Evolutionary conservation across 1,140 invertebrate species (phyloP).

Genomic region (Hetaerina americana): DNA sequence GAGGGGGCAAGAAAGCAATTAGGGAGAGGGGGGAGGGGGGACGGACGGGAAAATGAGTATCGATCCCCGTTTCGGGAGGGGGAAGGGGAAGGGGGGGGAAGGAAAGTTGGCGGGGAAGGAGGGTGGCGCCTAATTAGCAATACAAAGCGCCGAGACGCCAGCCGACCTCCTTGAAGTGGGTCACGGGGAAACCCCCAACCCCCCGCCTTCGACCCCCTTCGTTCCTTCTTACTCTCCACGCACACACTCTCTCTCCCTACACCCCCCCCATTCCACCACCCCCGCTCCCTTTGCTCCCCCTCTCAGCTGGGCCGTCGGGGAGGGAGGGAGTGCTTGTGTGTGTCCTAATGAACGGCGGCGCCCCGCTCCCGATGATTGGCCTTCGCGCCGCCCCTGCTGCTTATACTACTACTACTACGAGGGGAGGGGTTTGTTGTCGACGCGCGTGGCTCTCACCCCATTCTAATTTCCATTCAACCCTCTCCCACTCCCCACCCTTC

Average conservation of each 20-base stretch:
- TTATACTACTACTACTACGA: too few species aligned
- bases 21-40: neutral
- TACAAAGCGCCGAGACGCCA: neutral
- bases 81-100: neutral
- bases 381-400: too few species aligned
- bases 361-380: too few species aligned
- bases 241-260: neutral
- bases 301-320: too few species aligned
- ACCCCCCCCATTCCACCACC: neutral
- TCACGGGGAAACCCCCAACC: neutral
- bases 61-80: neutral
- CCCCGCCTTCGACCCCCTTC: neutral
- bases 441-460: too few species aligned
- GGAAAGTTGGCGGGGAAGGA: neutral
- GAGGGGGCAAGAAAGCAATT: neutral
- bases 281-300: neutral
- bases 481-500: too few species aligned
- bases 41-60: neutral
- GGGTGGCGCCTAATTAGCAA: neutral
- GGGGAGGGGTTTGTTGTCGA: too few species aligned
- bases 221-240: neutral
- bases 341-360: too few species aligned
- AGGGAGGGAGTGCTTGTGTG: too few species aligned
- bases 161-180: neutral
- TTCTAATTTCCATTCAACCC: too few species aligned